These are phyloP conservation scores for Erebia ligea DNA, from an alignment of 2,888 invertebrate species.

Conservation along the genomic window DNA sequence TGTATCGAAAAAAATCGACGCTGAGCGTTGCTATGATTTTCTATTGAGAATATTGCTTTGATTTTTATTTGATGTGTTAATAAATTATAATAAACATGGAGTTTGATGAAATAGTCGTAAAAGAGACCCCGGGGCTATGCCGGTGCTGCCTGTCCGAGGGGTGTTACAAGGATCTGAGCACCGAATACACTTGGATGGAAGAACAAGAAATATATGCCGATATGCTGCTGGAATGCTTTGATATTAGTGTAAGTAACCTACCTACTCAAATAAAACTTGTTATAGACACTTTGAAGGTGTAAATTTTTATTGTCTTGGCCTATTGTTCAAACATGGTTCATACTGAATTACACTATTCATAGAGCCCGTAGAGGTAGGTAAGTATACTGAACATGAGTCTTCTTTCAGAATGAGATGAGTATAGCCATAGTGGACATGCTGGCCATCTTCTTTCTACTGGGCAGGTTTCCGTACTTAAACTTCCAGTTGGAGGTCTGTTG, in stretches of 20 bases:
- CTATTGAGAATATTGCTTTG: constrained; percentile 6
- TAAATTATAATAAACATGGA: constrained; percentile 58
- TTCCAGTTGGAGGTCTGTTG: no score
- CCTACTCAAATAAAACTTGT: not conserved
- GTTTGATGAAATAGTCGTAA: constrained; percentile 71
- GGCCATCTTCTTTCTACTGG: no score
- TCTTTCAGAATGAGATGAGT: no score
- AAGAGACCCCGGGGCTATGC: constrained; percentile 76
- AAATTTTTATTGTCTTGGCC: no score
- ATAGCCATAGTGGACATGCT: no score
- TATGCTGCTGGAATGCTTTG: constrained; percentile 77
- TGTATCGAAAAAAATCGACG: constrained; percentile 25
- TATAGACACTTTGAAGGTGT: no score
- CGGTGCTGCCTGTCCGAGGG: constrained; percentile 79
- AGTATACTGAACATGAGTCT: no score
- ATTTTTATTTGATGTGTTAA: constrained; percentile 20
- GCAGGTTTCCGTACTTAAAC: no score
- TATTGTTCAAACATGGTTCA: no score
- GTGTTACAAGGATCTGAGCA: constrained; percentile 73
- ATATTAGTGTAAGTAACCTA: constrained; percentile 69
- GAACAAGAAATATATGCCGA: constrained; percentile 78
- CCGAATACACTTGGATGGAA: constrained; percentile 75
- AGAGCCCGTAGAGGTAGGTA: no score
- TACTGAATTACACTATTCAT: no score
- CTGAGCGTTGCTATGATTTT: constrained; percentile 25